phyloP scores from a whole-genome alignment of 2,113 vertebrate species.

The Lepus americanus region DNA sequence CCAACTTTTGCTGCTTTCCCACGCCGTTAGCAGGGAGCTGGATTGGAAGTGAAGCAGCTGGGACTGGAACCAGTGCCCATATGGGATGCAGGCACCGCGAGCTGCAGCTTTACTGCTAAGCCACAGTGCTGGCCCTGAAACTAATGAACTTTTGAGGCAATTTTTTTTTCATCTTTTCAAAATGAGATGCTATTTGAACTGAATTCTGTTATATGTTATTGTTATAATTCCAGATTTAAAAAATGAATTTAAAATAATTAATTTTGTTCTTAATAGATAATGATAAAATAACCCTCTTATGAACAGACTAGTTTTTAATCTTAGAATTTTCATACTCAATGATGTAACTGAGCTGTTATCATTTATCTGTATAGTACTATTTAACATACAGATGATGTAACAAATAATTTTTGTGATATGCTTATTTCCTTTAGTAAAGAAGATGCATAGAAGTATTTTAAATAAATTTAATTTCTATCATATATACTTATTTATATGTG shows the following conservation, averaged over 20 bases:
- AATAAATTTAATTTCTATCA: constrained; percentile 14
- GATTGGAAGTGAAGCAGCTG: too few species aligned
- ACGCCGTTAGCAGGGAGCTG: too few species aligned
- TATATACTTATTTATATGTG: background rate
- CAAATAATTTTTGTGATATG: background rate
- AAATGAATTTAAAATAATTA: background rate
- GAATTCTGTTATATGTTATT: background rate
- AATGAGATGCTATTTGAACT: background rate
- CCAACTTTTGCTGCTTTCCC: too few species aligned
- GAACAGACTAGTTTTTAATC: background rate
- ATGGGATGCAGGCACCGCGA: too few species aligned
- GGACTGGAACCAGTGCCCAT: too few species aligned
- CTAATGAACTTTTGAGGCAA: background rate
- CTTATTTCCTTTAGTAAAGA: constrained; percentile 45
- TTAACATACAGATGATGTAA: background rate
- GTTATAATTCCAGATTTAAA: background rate
- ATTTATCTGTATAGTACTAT: too few species aligned
- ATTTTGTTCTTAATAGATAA: background rate
- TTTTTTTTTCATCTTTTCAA: background rate
- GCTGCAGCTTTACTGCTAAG: too few species aligned
- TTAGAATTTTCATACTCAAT: constrained; percentile 9
- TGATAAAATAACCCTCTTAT: constrained; percentile 38
- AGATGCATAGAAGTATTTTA: background rate
- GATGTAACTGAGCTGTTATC: background rate
- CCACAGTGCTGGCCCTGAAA: too few species aligned